A percentile compares a stretch with the other conserved stretches of the same genome.
phyloP scores from a whole-genome alignment of 2,113 vertebrate species.

The Xiphophorus hellerii region DNA sequence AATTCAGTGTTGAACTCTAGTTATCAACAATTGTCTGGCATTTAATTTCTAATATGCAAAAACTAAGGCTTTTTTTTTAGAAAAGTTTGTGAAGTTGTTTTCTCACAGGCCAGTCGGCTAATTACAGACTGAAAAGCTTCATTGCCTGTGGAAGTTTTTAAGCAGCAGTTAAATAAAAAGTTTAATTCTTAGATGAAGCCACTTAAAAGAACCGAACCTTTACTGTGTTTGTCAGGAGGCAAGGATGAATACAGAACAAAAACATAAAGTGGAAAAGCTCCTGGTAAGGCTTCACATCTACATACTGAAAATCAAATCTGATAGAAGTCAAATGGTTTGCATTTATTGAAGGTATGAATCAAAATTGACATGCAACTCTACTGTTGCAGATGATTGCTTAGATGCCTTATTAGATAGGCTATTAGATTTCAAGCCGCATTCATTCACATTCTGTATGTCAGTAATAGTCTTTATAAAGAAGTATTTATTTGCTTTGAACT shows the following conservation, averaged over 20 bases:
- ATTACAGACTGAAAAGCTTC: constrained; percentile 18
- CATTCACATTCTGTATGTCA: too few relatives aligned
- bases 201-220: constrained; percentile 35
- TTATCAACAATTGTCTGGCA: not conserved
- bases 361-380: not conserved
- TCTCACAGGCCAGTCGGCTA: constrained; percentile 11
- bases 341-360: not conserved
- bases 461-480: too few relatives aligned
- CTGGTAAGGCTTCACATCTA: not conserved
- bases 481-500: too few relatives aligned
- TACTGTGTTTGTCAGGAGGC: not conserved
- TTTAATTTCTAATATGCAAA: not conserved
- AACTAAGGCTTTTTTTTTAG: not conserved
- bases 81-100: constrained; percentile 6
- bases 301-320: not conserved
- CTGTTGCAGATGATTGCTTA: not conserved
- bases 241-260: not conserved
- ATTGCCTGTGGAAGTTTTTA: constrained; percentile 21
- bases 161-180: constrained; percentile 21
- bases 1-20: not conserved
- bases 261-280: not conserved
- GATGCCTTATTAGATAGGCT: not conserved
- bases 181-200: constrained; percentile 35
- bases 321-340: not conserved
- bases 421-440: not conserved